Percentiles rank a stretch among this genome's conserved stretches.
phyloP scores from a whole-genome alignment of 1,140 invertebrate species.

The Trichonephila clavipes region DNA sequence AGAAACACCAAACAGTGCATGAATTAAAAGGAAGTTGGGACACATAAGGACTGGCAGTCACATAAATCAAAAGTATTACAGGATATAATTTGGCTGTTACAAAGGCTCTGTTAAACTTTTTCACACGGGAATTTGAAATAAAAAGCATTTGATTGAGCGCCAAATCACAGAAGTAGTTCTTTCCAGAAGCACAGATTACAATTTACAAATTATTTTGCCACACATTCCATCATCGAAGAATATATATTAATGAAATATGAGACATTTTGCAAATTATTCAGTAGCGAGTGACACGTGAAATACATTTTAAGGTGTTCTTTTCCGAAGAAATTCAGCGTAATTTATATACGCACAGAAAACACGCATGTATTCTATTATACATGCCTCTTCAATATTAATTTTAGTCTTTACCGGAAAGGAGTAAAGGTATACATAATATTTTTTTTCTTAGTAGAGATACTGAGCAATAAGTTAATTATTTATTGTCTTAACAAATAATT shows the following conservation, averaged over 20 bases:
- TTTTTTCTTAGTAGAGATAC: too few relatives aligned
- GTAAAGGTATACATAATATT: too few relatives aligned
- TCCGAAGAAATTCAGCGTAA: background rate
- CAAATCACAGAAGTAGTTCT: background rate
- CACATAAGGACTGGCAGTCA: background rate
- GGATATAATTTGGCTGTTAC: background rate
- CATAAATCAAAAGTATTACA: slow-evolving; percentile 1
- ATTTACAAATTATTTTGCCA: background rate
- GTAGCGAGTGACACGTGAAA: background rate
- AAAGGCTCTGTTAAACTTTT: background rate
- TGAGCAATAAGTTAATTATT: too few relatives aligned
- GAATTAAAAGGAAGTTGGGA: background rate
- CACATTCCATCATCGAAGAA: background rate
- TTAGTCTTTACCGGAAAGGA: too few relatives aligned
- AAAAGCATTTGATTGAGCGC: background rate
- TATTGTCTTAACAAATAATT: too few relatives aligned
- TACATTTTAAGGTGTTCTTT: background rate
- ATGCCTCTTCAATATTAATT: background rate
- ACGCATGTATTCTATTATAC: background rate
- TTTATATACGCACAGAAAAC: background rate
- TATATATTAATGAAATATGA: background rate
- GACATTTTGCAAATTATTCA: background rate
- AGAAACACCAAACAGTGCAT: background rate
- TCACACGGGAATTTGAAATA: background rate
- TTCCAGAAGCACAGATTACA: background rate